phyloP scores from a whole-genome alignment of 2,888 invertebrate species.

The Andricus curvator region DNA sequence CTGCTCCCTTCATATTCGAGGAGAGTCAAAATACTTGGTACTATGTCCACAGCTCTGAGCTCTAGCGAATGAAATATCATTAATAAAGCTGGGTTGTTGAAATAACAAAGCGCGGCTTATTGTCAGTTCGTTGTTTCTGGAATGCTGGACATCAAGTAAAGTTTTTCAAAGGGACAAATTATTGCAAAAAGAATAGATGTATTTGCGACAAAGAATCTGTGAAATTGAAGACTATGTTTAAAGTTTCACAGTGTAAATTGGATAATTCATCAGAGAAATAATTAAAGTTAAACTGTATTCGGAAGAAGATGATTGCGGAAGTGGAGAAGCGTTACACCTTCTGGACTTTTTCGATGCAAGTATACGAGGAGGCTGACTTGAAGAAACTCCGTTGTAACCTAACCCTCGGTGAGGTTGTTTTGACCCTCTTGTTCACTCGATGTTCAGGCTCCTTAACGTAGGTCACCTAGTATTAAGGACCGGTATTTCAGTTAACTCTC shows the following conservation, averaged over 20 bases:
- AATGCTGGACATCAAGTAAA: neutral
- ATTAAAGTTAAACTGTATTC: conserved; percentile 1
- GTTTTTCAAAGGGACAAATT: conserved; percentile 1
- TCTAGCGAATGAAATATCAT: neutral
- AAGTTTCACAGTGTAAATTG: neutral
- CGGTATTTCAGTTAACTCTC: conserved; percentile 59
- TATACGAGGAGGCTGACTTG: conserved; percentile 45
- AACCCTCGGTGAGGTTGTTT: conserved; percentile 41
- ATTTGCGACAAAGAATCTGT: neutral
- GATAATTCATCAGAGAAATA: neutral
- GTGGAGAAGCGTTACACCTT: neutral
- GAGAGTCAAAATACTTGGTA: conserved; percentile 14
- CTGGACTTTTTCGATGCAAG: neutral
- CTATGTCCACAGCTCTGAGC: conserved; percentile 16
- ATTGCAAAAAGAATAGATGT: neutral
- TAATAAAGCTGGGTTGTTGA: neutral
- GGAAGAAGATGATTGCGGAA: neutral
- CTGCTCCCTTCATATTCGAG: conserved; percentile 8
- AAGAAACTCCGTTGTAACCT: conserved; percentile 52
- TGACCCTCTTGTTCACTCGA: conserved; percentile 9
- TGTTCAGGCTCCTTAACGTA: conserved; percentile 50
- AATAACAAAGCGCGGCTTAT: conserved; percentile 2
- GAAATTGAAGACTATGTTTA: neutral
- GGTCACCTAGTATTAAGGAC: conserved; percentile 58
- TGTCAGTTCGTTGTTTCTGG: neutral